Conservation (phyloP, 2,797 vertebrate genomes). For the Sebastes itinus region DNA sequence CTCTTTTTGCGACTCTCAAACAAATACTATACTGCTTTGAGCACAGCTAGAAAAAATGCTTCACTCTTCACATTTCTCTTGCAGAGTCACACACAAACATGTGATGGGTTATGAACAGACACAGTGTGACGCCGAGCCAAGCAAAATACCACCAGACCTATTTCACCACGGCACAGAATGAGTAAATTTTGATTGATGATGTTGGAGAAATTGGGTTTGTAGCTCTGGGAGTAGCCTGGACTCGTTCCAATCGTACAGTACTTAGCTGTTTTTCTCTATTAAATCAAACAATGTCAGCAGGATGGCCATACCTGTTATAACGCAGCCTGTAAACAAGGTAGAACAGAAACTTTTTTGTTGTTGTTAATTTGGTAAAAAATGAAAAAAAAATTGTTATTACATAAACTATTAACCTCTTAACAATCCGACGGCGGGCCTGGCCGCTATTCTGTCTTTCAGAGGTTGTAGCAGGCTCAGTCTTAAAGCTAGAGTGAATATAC, state of each 20-base stretch:
- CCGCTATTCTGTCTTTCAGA: not conserved
- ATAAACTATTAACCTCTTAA: too few relatives aligned
- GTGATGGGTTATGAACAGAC: not conserved
- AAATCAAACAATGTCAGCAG: constrained; percentile 27
- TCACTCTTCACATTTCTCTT: not conserved
- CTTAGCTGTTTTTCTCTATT: constrained; percentile 27
- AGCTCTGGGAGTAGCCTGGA: constrained; percentile 41
- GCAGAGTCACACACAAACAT: not conserved
- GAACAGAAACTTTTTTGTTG: not conserved
- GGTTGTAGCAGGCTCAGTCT: not conserved
- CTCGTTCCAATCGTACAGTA: constrained; percentile 15
- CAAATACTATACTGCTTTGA: constrained; percentile 12
- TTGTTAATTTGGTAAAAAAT: not conserved
- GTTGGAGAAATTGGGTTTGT: constrained; percentile 34
- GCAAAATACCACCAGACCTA: constrained; percentile 15
- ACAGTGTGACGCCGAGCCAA: constrained; percentile 2
- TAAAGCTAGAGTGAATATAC: not conserved
- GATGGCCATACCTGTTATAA: not conserved
- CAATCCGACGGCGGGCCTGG: too few relatives aligned
- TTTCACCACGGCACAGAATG: constrained; percentile 30
- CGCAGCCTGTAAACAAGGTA: not conserved
- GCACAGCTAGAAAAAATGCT: not conserved
- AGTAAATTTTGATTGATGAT: constrained; percentile 52
- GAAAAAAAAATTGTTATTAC: not conserved
- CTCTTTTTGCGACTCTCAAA: constrained; percentile 12